A percentile compares a stretch with the other conserved stretches of the same genome.
These are phyloP conservation scores for Drosophila borborema DNA, from an alignment of 2,888 invertebrate genomes.

Conservation along the genomic window DNA sequence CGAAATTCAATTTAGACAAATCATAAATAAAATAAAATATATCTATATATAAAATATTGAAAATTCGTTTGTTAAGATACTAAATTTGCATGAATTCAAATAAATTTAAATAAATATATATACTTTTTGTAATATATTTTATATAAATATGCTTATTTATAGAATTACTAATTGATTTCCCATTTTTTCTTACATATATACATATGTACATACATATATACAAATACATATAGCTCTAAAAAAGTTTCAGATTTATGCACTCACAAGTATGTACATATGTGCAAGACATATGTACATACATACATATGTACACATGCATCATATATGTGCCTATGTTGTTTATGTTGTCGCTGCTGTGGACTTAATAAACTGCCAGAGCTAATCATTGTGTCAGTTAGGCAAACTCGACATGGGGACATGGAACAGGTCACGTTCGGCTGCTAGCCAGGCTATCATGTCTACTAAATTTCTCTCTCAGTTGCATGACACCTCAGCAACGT, in stretches of 20 bases:
- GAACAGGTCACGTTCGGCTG: constrained; percentile 40
- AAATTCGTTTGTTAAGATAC: too few relatives aligned
- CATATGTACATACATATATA: too few relatives aligned
- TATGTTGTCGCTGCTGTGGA: constrained; percentile 18
- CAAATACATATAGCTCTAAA: background rate
- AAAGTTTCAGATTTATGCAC: background rate
- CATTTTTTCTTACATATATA: too few relatives aligned
- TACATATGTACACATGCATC: background rate
- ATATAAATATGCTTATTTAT: too few relatives aligned
- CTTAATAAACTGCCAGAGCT: constrained; percentile 35
- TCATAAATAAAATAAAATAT: too few relatives aligned
- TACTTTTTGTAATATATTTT: too few relatives aligned
- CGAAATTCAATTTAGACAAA: background rate
- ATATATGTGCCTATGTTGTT: background rate
- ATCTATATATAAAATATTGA: too few relatives aligned
- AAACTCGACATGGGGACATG: constrained; percentile 19
- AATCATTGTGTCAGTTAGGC: constrained; percentile 39
- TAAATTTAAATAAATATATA: too few relatives aligned
- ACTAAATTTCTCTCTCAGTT: constrained; percentile 27
- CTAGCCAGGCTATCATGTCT: constrained; percentile 38
- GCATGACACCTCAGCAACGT: constrained; percentile 5
- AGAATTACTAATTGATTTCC: too few relatives aligned
- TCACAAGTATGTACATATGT: background rate
- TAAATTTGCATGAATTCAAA: too few relatives aligned
- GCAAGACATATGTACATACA: background rate